These are phyloP conservation scores for Mus pahari DNA, from an alignment of 2,113 vertebrate species.

Conservation along the genomic window DNA sequence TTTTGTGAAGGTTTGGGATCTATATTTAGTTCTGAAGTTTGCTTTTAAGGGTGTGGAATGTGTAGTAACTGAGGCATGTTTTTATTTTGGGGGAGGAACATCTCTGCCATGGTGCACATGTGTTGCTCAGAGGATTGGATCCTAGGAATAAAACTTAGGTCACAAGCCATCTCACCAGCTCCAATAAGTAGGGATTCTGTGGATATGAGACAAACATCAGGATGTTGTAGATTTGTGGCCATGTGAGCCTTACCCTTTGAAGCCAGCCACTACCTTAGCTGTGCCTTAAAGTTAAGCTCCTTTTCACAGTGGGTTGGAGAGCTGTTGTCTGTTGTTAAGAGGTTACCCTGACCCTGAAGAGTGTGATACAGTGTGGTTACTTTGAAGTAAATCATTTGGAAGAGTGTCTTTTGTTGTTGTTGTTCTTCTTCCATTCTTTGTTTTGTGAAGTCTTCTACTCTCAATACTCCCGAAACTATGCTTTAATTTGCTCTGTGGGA, in stretches of 20 bases:
- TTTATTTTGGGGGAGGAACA: too few species aligned
- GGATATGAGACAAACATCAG: not conserved
- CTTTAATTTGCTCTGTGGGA: slow-evolving; percentile 1
- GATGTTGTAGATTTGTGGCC: slow-evolving; percentile 25
- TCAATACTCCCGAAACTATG: not conserved
- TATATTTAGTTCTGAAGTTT: not conserved
- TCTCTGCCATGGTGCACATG: not conserved
- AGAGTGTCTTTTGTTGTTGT: not conserved
- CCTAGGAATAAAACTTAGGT: too few species aligned
- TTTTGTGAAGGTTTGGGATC: not conserved
- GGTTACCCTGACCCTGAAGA: not conserved
- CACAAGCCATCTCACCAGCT: too few species aligned
- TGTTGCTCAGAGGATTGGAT: too few species aligned
- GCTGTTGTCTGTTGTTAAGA: not conserved
- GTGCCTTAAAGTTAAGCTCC: not conserved
- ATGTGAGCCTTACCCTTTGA: not conserved
- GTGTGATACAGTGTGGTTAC: not conserved
- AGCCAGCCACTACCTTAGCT: not conserved
- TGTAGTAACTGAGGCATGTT: not conserved
- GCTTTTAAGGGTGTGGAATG: not conserved
- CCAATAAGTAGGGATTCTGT: not conserved
- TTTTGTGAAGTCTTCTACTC: slow-evolving; percentile 18
- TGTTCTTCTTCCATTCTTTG: not conserved
- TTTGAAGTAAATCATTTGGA: not conserved
- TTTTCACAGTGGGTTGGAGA: not conserved